phyloP scores from a whole-genome alignment of 2,113 vertebrate species.

The Gallinago jamesoni region DNA sequence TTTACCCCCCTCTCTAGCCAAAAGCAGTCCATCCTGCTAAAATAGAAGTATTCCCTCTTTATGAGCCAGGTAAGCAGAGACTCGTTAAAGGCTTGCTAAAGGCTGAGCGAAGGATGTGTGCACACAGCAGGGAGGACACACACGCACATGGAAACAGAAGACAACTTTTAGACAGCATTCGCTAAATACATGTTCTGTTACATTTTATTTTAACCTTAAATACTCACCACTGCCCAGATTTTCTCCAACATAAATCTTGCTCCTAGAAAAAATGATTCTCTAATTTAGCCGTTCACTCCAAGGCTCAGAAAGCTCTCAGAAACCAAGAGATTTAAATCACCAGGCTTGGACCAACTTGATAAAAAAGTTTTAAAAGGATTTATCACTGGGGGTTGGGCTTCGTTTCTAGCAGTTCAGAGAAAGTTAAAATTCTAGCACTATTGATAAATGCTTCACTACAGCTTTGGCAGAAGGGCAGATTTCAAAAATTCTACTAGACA shows the following conservation, averaged over 20 bases:
- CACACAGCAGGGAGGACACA: background rate
- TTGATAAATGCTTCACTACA: constrained; percentile 23
- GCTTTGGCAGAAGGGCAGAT: constrained; percentile 24
- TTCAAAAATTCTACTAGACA: background rate
- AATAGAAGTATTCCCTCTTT: background rate
- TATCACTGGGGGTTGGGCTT: background rate
- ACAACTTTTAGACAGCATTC: background rate
- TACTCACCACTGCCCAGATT: background rate
- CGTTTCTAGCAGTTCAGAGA: constrained; percentile 7
- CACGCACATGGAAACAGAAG: background rate
- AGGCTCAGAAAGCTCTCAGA: background rate
- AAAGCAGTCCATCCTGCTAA: background rate
- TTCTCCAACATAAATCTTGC: background rate
- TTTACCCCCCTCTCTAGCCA: background rate
- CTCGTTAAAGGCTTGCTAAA: background rate
- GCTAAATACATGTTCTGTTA: background rate
- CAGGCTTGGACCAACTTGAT: constrained; percentile 40
- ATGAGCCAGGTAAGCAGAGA: background rate
- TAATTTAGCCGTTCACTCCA: background rate
- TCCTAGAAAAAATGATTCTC: background rate
- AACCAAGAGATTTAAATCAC: constrained; percentile 41
- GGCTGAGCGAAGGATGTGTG: background rate
- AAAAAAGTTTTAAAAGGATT: background rate
- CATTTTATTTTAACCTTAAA: constrained; percentile 10
- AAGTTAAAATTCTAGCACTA: constrained; percentile 31